A percentile compares a stretch with the other conserved stretches of the same genome.
Evolutionary conservation across 2,888 invertebrate genomes (phyloP).

Genomic region (Heliconius erato): DNA sequence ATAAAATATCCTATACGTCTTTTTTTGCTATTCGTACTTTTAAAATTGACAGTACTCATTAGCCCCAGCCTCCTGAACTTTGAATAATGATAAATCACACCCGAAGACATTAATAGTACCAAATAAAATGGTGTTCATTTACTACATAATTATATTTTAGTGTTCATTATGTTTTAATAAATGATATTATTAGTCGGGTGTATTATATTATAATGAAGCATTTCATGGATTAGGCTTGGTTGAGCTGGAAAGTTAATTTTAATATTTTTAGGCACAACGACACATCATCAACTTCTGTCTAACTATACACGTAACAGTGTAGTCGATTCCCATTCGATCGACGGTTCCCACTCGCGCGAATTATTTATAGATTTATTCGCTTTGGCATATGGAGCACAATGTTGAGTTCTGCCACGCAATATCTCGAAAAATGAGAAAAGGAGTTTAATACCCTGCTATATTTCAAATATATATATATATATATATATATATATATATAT

Average conservation of each 20-base stretch:
- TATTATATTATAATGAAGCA: constrained; percentile 10
- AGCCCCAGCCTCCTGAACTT: constrained; percentile 43
- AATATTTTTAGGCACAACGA: not conserved
- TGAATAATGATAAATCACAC: constrained; percentile 45
- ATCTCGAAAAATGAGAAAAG: too few species aligned
- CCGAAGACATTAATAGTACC: constrained; percentile 34
- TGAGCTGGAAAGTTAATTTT: not conserved
- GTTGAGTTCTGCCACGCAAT: too few species aligned
- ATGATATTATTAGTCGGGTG: not conserved
- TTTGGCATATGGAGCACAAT: too few species aligned
- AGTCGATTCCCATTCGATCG: too few species aligned
- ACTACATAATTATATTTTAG: constrained; percentile 25
- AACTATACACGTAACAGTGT: not conserved
- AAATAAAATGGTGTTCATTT: constrained; percentile 35
- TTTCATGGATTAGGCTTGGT: not conserved
- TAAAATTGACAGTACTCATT: constrained; percentile 43
- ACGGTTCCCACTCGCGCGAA: not conserved
- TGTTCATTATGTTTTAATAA: constrained; percentile 35
- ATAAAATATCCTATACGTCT: not conserved
- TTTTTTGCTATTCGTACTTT: constrained; percentile 36
- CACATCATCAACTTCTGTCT: not conserved
- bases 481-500: too few species aligned
- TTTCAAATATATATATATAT: too few species aligned
- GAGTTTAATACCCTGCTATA: too few species aligned
- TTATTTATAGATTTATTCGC: not conserved